phyloP scores from a whole-genome alignment of 2,113 vertebrate species.

The Mesitornis unicolor region DNA sequence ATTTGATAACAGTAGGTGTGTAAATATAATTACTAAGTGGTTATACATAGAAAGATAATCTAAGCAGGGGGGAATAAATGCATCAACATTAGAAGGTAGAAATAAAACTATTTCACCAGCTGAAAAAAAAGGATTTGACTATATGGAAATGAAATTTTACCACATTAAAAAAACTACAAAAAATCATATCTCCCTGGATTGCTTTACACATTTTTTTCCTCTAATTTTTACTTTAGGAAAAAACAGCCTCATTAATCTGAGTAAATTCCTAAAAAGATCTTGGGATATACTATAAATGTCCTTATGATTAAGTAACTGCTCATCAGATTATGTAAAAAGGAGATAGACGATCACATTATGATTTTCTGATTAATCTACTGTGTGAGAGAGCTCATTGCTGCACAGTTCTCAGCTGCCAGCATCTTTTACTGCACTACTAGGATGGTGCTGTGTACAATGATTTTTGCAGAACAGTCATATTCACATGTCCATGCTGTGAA shows the following conservation, averaged over 20 bases:
- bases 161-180: neutral
- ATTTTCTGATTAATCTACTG: neutral
- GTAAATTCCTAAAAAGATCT: neutral
- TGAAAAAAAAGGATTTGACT: neutral
- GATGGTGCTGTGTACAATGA: neutral
- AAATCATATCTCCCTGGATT: neutral
- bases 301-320: neutral
- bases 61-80: neutral
- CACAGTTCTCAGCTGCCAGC: neutral
- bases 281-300: neutral
- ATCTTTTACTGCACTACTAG: neutral
- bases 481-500: neutral
- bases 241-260: neutral
- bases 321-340: neutral
- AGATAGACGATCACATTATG: neutral
- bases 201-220: neutral
- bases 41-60: neutral
- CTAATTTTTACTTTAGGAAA: neutral
- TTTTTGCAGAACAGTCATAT: neutral
- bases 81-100: neutral
- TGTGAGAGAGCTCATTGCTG: neutral
- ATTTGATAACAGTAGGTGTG: neutral
- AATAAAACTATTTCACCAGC: neutral
- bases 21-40: neutral
- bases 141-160: neutral